Evolutionary conservation across 2,113 vertebrate species (phyloP).

Genomic region (Platycercus adscitus): DNA sequence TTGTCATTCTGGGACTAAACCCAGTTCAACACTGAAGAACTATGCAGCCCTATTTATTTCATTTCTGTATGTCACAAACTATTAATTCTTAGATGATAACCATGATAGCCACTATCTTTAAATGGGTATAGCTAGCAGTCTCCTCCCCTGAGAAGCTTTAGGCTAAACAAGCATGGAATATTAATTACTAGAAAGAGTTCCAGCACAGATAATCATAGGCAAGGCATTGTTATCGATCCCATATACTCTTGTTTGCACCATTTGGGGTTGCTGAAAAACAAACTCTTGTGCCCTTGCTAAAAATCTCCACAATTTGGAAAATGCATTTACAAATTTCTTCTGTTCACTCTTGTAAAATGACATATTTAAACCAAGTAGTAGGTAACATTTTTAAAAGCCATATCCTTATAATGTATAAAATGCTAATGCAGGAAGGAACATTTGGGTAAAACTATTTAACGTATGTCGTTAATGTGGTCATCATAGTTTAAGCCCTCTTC

Average conservation of each 20-base stretch:
- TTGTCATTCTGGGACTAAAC: background rate
- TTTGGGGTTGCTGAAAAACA: background rate
- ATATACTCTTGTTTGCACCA: background rate
- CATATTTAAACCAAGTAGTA: background rate
- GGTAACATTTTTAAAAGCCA: background rate
- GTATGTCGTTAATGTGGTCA: background rate
- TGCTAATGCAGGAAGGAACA: background rate
- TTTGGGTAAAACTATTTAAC: background rate
- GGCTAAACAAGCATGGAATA: slow-evolving; percentile 12
- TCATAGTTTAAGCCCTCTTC: background rate
- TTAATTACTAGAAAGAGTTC: background rate
- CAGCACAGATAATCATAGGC: background rate
- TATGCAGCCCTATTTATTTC: background rate
- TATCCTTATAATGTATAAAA: background rate
- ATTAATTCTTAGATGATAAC: slow-evolving; percentile 17
- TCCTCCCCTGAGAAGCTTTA: background rate
- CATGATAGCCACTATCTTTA: background rate
- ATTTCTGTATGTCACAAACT: slow-evolving; percentile 17
- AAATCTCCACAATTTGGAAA: background rate
- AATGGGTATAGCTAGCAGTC: background rate
- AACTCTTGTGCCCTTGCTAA: background rate
- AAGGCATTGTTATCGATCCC: background rate
- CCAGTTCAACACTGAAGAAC: background rate
- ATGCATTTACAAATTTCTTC: background rate
- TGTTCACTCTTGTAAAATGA: background rate